Base-by-base conservation (phyloP, 2,113 vertebrate species). In the Nothocercus julius region DNA sequence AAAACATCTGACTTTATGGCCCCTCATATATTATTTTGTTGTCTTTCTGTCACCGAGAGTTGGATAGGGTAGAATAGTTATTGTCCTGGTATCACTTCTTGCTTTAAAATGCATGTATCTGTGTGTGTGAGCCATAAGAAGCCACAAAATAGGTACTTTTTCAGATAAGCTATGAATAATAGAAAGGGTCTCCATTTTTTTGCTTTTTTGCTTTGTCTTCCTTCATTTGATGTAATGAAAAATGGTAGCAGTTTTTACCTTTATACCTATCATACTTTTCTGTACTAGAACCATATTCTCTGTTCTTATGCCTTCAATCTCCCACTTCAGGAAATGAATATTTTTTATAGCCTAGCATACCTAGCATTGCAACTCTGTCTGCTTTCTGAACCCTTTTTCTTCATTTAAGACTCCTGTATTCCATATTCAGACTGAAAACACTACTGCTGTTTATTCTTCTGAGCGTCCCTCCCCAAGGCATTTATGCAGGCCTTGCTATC, bases 111-210 rank as follows among this genome's bases (percentile, higher is more conserved):
- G 16, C 45, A 70, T 9, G 62, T 70, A 63, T 74, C 2, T 24
- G 11, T 89, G 58, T 73, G 84, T 87, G 9, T 67, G 74, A 91
- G 40, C 62, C 49, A 73, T 32, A 82, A 62, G 25, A 78, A 92
- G 6, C 12, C 51, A 69, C 13, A 91, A 82, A 84, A 79, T 62
- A 40, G 19, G 20, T 38, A 77, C 87, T 27, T 94, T 93, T 91
- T 34, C 11, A 91, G 77, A 84, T 59, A 66, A 44, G 2, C 13
- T 80, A 89, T 91, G 27, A 80, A 80, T 80, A 87, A 93, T 34
- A 74, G n/a, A 92, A 64, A 69, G 20, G 20, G 32, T 61, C 22
- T 13, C 9, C 30, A 17, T 6, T 20, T 61, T 83, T 83, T 49
- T 40, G 3, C 7, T 20, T 61, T 83, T 83, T 49, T 40, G 3